phyloP scores from a whole-genome alignment of 2,113 vertebrate genomes.

The Opisthocomus hoazin region DNA sequence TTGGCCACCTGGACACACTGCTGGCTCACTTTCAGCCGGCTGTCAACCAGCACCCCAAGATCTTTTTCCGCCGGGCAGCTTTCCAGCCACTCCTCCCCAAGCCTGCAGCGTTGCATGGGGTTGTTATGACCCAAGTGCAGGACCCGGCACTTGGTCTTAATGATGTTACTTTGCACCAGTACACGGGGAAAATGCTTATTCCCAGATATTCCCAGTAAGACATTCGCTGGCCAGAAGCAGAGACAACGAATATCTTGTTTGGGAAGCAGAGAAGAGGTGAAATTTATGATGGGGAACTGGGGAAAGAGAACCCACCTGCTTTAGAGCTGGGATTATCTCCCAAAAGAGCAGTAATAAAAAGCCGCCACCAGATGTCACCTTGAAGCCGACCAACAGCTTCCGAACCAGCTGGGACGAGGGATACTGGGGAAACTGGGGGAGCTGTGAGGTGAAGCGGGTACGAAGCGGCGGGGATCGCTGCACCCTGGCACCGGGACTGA shows the following conservation, averaged over 20 bases:
- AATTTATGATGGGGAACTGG: not conserved
- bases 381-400: not conserved
- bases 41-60: too few species aligned
- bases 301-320: not conserved
- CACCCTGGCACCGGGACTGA: not conserved
- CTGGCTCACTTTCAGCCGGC: too few species aligned
- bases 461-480: not conserved
- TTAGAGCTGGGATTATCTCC: not conserved
- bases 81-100: too few species aligned
- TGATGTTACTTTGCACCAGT: not conserved
- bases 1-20: too few species aligned
- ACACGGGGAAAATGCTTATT: not conserved
- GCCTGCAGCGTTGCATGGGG: too few species aligned
- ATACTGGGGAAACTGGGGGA: accelerated
- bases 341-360: not conserved
- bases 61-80: too few species aligned
- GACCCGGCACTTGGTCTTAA: too few species aligned
- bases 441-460: too few species aligned
- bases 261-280: not conserved
- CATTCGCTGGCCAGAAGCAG: not conserved
- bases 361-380: slow-evolving; percentile 31
- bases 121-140: too few species aligned
- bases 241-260: accelerated
- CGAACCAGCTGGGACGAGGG: accelerated
- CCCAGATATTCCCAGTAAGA: not conserved